Conservation (phyloP, 2,888 invertebrate species). For the Rhingia rostrata region DNA sequence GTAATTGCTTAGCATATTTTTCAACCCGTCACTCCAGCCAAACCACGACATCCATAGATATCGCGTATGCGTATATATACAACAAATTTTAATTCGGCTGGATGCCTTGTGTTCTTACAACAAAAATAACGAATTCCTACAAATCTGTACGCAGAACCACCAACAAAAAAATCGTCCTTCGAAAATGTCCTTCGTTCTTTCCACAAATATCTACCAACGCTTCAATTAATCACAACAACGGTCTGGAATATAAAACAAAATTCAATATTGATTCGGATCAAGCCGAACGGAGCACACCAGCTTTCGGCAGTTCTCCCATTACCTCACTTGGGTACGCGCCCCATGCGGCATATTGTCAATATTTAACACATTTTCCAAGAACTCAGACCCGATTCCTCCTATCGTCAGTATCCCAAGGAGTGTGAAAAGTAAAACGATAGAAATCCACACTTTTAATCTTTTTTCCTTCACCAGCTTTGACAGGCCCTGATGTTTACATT, state of each 20-base stretch:
- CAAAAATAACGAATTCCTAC: neutral
- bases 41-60: neutral
- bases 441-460: no score
- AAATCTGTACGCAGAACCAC: no score
- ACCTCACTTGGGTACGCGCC: neutral
- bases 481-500: neutral
- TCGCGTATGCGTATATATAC: neutral
- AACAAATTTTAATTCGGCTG: neutral
- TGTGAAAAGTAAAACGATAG: no score
- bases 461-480: no score
- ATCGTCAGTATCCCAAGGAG: neutral
- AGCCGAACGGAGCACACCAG: conserved; percentile 9
- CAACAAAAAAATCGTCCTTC: no score
- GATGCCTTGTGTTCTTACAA: neutral
- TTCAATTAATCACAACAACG: conserved; percentile 38
- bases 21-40: conserved; percentile 2
- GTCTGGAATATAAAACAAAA: conserved; percentile 27
- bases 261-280: conserved; percentile 40
- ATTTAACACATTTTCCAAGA: neutral
- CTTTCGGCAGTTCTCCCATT: conserved; percentile 8
- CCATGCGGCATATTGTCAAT: conserved; percentile 9
- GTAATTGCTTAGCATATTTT: conserved; percentile 28
- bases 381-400: neutral
- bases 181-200: neutral
- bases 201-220: conserved; percentile 34